Conservation (phyloP, 2,797 vertebrate genomes). For the Capromys pilorides region DNA sequence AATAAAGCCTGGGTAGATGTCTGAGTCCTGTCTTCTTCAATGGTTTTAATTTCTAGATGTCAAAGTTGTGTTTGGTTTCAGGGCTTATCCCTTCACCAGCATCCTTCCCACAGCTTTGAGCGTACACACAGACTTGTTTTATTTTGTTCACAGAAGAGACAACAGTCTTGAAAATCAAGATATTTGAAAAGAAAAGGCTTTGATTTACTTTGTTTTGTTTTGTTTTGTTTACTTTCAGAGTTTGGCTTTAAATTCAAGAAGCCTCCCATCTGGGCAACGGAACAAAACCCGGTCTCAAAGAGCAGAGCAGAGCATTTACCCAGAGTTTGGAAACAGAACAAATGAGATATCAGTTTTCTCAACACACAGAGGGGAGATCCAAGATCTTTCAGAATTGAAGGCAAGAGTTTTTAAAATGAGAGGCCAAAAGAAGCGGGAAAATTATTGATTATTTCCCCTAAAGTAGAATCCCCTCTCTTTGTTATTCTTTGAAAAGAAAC, state of each 20-base stretch:
- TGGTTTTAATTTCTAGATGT: background rate
- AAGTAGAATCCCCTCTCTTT: background rate
- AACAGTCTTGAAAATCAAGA: slow-evolving; percentile 7
- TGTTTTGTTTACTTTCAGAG: slow-evolving; percentile 41
- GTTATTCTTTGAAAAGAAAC: slow-evolving; percentile 1
- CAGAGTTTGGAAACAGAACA: slow-evolving; percentile 13
- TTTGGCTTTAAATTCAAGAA: slow-evolving; percentile 39
- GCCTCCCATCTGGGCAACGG: background rate
- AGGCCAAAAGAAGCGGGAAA: slow-evolving; percentile 42
- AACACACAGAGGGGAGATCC: background rate
- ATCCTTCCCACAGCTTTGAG: background rate
- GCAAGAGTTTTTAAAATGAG: background rate
- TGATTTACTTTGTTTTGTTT: background rate
- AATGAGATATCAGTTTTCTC: slow-evolving; percentile 8
- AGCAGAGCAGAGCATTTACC: background rate
- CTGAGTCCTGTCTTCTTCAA: background rate
- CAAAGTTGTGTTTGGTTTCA: background rate
- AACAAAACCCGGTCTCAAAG: background rate
- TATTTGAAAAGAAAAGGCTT: background rate
- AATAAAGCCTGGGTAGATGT: background rate
- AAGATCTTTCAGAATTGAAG: slow-evolving; percentile 23
- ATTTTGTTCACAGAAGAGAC: background rate
- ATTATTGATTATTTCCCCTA: background rate
- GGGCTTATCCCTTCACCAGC: background rate
- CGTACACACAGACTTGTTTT: background rate